Evolutionary conservation across 2,113 vertebrate genomes (phyloP).

Genomic region (Tapirus terrestris): DNA sequence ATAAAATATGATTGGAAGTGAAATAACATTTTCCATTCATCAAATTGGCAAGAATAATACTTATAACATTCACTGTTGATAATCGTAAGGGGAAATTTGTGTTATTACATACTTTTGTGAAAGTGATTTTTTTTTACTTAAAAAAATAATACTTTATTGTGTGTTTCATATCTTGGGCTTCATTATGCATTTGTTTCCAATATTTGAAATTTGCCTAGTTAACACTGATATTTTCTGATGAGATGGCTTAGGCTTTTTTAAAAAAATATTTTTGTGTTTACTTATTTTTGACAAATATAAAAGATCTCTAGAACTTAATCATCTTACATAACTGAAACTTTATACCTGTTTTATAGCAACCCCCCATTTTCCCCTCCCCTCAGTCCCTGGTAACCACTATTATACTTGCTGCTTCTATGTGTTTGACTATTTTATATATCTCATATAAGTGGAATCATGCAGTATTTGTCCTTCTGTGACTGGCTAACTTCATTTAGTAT

Average conservation of each 20-base stretch:
- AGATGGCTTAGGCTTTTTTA: not conserved
- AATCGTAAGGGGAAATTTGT: not conserved
- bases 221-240: constrained; percentile 1
- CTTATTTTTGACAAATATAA: not conserved
- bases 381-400: not conserved
- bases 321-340: not conserved
- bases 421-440: not conserved
- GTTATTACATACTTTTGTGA: not conserved
- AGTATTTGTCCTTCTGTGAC: not conserved
- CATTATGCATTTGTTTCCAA: not conserved
- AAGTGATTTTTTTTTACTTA: not conserved
- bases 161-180: not conserved
- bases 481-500: not conserved
- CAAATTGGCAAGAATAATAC: not conserved
- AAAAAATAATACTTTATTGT: not conserved
- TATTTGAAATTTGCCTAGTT: constrained; percentile 3
- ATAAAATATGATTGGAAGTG: not conserved
- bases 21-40: not conserved
- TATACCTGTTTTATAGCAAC: not conserved
- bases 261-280: not conserved
- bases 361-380: not conserved
- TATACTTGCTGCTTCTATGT: not conserved
- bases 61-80: not conserved
- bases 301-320: not conserved
- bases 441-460: too few relatives aligned